Percentiles rank a stretch among this genome's conserved stretches.
phyloP scores from a whole-genome alignment of 2,797 vertebrate genomes.

The Karalla daura region DNA sequence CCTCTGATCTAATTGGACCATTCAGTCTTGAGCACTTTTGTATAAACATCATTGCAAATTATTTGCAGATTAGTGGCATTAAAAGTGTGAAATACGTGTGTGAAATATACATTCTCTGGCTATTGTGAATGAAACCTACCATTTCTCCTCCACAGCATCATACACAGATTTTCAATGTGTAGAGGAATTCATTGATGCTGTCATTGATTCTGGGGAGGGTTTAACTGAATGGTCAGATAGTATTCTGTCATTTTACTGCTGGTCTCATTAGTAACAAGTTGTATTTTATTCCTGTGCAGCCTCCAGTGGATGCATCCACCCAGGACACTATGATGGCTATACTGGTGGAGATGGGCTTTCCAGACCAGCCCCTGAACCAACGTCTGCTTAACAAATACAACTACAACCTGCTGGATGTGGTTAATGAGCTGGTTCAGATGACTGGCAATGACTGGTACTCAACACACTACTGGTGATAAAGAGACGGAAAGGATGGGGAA shows the following conservation, averaged over 20 bases:
- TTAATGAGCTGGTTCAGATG: conserved; percentile 92
- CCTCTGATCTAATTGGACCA: too few species aligned
- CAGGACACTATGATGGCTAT: conserved; percentile 91
- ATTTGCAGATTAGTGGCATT: too few species aligned
- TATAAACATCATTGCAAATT: too few species aligned
- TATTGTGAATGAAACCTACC: too few species aligned
- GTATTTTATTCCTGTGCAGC: conserved; percentile 53
- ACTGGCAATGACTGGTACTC: conserved; percentile 91
- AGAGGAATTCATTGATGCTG: too few species aligned
- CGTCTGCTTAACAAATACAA: conserved; percentile 90
- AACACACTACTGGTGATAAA: conserved; percentile 85
- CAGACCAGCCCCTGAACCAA: conserved; percentile 90
- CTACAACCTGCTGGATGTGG: conserved; percentile 91
- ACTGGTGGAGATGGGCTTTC: conserved; percentile 95
- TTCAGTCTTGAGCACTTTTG: too few species aligned
- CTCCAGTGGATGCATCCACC: conserved; percentile 84
- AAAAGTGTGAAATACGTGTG: too few species aligned
- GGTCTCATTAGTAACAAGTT: conserved; percentile 4
- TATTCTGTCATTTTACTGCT: not conserved
- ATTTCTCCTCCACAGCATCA: too few species aligned
- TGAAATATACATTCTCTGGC: too few species aligned
- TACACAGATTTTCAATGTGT: too few species aligned
- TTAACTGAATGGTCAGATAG: not conserved
- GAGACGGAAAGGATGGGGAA: not conserved
- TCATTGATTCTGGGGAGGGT: too few species aligned